phyloP scores from a whole-genome alignment of 2,113 vertebrate genomes.

The Triplophysa siluroides region DNA sequence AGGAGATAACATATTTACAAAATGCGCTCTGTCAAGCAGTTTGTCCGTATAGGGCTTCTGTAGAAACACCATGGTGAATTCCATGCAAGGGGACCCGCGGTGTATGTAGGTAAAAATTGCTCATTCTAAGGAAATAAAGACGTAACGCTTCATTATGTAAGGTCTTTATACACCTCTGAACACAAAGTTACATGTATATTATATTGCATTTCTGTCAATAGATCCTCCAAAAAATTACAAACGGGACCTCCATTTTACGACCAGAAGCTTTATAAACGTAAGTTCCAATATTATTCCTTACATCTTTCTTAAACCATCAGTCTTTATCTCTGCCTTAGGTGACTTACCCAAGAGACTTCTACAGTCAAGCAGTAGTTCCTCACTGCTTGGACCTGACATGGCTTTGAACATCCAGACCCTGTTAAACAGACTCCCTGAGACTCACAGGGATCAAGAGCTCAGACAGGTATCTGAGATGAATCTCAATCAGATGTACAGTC shows the following conservation, averaged over 20 bases:
- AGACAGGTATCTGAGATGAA: conserved; percentile 72
- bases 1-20: too few relatives aligned
- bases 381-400: conserved; percentile 66
- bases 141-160: too few relatives aligned
- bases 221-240: too few relatives aligned
- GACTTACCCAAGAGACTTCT: conserved; percentile 49
- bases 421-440: conserved; percentile 70
- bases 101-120: too few relatives aligned
- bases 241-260: neutral
- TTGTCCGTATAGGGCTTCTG: too few relatives aligned
- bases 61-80: too few relatives aligned
- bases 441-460: conserved; percentile 66
- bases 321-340: conserved; percentile 45
- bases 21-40: too few relatives aligned
- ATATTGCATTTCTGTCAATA: too few relatives aligned
- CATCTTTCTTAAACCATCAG: neutral
- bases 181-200: too few relatives aligned
- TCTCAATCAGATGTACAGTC: neutral
- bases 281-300: neutral
- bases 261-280: neutral
- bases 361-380: conserved; percentile 33
- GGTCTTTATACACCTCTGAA: too few relatives aligned
- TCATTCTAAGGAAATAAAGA: too few relatives aligned
- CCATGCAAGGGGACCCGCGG: too few relatives aligned
- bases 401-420: conserved; percentile 73